Conservation (phyloP, 2,113 vertebrate genomes). For the Cololabis saira region DNA sequence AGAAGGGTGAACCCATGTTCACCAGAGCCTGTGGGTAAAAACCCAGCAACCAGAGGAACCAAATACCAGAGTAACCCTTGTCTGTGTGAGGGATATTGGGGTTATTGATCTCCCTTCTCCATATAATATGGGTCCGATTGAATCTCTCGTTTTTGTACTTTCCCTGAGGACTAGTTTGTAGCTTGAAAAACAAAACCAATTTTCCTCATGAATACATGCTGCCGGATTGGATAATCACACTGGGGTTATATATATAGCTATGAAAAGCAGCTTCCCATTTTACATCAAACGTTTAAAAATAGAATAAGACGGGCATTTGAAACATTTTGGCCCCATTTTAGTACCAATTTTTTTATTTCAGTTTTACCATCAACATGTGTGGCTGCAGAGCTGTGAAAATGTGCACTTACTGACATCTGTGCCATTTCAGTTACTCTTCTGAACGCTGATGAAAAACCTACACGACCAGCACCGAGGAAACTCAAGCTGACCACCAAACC, state of each 20-base stretch:
- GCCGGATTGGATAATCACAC: constrained; percentile 21
- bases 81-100: too few relatives aligned
- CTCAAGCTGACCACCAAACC: constrained; percentile 64
- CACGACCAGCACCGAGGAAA: constrained; percentile 72
- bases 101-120: too few relatives aligned
- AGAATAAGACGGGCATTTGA: constrained; percentile 31
- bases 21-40: too few relatives aligned
- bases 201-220: background rate
- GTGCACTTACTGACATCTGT: constrained; percentile 33
- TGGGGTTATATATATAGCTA: constrained; percentile 44
- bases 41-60: too few relatives aligned
- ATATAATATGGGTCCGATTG: too few relatives aligned
- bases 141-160: too few relatives aligned
- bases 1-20: too few relatives aligned
- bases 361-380: constrained; percentile 15
- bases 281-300: constrained; percentile 46
- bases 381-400: constrained; percentile 18
- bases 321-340: constrained; percentile 16
- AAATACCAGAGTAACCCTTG: too few relatives aligned
- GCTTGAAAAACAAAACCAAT: too few relatives aligned
- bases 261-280: constrained; percentile 27
- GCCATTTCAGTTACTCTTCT: constrained; percentile 74
- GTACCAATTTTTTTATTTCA: constrained; percentile 22
- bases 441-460: constrained; percentile 69
- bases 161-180: too few relatives aligned